phyloP scores from a whole-genome alignment of 2,888 invertebrate genomes.

The Meta bourneti region DNA sequence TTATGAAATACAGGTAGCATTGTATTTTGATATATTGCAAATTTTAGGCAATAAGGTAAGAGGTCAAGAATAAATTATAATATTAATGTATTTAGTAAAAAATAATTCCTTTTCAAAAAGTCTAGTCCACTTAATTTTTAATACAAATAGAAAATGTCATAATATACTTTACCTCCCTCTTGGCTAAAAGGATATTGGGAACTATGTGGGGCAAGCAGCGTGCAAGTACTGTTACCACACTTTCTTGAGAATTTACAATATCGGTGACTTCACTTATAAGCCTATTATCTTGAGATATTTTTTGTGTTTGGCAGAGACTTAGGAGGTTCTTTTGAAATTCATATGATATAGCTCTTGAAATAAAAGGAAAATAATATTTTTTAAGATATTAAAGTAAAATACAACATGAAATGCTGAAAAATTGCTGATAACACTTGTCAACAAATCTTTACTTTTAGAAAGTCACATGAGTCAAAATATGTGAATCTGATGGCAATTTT shows the following conservation, averaged over 20 bases:
- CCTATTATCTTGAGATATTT: conserved; percentile 80
- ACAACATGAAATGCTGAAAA: conserved; percentile 72
- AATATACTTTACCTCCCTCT: conserved; percentile 83
- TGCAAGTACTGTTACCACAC: conserved; percentile 83
- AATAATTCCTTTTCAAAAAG: too few species aligned
- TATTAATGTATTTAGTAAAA: too few species aligned
- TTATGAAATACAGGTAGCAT: too few species aligned
- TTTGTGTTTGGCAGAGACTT: conserved; percentile 82
- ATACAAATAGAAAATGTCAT: neutral
- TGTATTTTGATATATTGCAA: too few species aligned
- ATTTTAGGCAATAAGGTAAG: too few species aligned
- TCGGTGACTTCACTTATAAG: conserved; percentile 80
- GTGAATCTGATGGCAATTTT: too few species aligned
- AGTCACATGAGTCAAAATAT: too few species aligned
- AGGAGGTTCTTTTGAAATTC: conserved; percentile 84
- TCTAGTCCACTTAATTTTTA: too few species aligned
- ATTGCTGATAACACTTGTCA: neutral
- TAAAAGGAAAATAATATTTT: conserved; percentile 35
- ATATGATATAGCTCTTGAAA: conserved; percentile 82
- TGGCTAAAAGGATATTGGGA: conserved; percentile 86
- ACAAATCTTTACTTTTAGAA: too few species aligned
- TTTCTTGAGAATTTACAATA: conserved; percentile 78
- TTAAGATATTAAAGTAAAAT: neutral
- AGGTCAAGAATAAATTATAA: neutral
- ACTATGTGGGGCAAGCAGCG: conserved; percentile 85